Evolutionary conservation across 2,113 vertebrate species (phyloP), one percentile per base, ranked within the genome.

Genomic region (Platichthys stellatus): DNA sequence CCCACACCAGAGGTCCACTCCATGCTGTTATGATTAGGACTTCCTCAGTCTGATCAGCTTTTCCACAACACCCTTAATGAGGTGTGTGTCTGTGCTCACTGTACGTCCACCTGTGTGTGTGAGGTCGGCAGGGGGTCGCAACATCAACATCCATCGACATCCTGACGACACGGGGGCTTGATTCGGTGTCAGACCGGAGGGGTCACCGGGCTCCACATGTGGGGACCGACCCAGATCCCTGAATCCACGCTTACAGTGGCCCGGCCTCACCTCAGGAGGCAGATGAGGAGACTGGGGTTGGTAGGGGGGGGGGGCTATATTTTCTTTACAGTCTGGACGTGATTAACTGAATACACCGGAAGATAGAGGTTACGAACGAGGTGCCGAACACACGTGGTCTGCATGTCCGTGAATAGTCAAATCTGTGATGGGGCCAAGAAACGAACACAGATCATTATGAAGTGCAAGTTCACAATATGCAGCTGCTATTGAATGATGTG

Each of bases 21-120:
- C 49, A 73, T 63, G 64, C 21, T 88, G 80, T 88, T 90, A 83
- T 90, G 89, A 90, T 90, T 80, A 80, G 66, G 20, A 69, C 75
- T 91, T 92, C 88, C 90, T 76, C 9, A 47, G 80, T 84, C 77
- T 60, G 67, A 72, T 70, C 71, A 79, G 67, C 31, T 67, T 90
- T 92, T 84, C 86, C 86, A 90, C 62, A 86, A 86, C 81, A 86
- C 59, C 63, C 66, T 69, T 89, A 87, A 84, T 83, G 81, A 81
- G 69, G 23, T 61, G 80, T 53, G 24, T 40, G 80, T 60, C 45
- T 74, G 64, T 67, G 23, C 67, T 5, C 63, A 61, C 63, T 69
- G 57, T 72, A 47, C 49, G 8, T 61, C 51, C 81, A 91, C 87
- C 84, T 91, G 81, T 68, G 40, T 28, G 26, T 51, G 62, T 35